phyloP scores from a whole-genome alignment of 2,888 invertebrate species.

The Lasioglossum zephyrum region DNA sequence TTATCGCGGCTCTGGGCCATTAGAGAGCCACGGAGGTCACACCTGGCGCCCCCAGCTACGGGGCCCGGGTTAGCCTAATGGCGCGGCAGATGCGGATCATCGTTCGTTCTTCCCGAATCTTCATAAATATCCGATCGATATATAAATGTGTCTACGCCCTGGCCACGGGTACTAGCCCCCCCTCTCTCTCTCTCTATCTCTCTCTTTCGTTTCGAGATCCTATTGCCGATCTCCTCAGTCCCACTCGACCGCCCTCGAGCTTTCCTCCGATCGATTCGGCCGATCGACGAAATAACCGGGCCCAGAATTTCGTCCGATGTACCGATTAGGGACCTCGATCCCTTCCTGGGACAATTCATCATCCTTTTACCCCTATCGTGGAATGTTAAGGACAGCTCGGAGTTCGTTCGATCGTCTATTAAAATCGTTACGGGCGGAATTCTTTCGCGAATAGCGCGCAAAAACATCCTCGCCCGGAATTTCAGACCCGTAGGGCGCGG shows the following conservation, averaged over 20 bases:
- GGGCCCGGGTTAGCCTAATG: slow-evolving; percentile 73
- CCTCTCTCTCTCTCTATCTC: not conserved
- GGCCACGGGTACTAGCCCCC: slow-evolving; percentile 27
- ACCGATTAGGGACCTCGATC: slow-evolving; percentile 49
- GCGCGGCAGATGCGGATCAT: slow-evolving; percentile 79
- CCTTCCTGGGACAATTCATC: slow-evolving; percentile 28
- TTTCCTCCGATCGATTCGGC: slow-evolving; percentile 49
- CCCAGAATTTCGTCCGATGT: slow-evolving; percentile 57
- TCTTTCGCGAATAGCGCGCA: slow-evolving; percentile 21
- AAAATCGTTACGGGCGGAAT: slow-evolving; percentile 11
- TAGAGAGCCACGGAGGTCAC: slow-evolving; percentile 73
- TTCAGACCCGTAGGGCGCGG: not conserved
- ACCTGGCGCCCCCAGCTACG: slow-evolving; percentile 78
- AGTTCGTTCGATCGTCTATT: slow-evolving; percentile 1
- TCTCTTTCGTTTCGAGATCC: slow-evolving; percentile 50
- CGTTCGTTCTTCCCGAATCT: slow-evolving; percentile 78
- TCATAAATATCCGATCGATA: slow-evolving; percentile 79
- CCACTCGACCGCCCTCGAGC: slow-evolving; percentile 59
- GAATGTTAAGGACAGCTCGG: slow-evolving; percentile 16
- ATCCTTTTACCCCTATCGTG: not conserved
- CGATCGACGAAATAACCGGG: slow-evolving; percentile 52
- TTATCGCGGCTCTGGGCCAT: slow-evolving; percentile 69
- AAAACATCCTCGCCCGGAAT: slow-evolving; percentile 26
- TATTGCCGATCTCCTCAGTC: slow-evolving; percentile 57
- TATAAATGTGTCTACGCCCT: slow-evolving; percentile 56